These are phyloP conservation scores for Palythoa grandiflora DNA, from an alignment of 92 coral and sea anemone species.

Conservation along the genomic window DNA sequence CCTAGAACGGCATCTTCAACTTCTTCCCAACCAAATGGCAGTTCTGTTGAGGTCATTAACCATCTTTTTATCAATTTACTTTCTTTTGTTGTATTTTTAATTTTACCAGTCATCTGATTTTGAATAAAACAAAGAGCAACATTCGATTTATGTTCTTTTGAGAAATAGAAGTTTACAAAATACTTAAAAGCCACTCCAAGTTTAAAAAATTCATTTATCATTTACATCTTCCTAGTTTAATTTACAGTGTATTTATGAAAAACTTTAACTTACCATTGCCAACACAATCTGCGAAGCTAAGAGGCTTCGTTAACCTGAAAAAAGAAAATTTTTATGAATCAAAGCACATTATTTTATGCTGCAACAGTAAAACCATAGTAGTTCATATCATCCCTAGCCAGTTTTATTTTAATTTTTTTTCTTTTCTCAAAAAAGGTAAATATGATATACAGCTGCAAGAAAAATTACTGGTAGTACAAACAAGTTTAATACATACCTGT, in stretches of 20 bases:
- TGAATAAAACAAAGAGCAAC: too few relatives aligned
- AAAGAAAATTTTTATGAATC: neutral
- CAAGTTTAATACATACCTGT: too few relatives aligned
- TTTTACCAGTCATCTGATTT: too few relatives aligned
- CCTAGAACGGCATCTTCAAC: constrained; percentile 84
- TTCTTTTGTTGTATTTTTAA: neutral
- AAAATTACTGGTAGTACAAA: too few relatives aligned
- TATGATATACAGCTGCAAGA: too few relatives aligned
- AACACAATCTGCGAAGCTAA: constrained; percentile 96
- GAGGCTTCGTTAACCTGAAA: constrained; percentile 89
- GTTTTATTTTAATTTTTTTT: too few relatives aligned
- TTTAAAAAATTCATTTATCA: too few relatives aligned
- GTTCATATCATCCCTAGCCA: too few relatives aligned
- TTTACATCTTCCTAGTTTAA: too few relatives aligned
- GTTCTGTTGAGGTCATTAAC: constrained; percentile 61
- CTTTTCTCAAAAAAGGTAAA: too few relatives aligned
- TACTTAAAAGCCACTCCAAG: neutral
- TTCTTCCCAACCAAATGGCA: constrained; percentile 99
- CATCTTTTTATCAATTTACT: neutral
- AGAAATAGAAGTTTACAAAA: too few relatives aligned
- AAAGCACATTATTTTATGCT: neutral
- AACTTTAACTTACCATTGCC: constrained; percentile 85
- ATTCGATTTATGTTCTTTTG: too few relatives aligned
- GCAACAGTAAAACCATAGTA: neutral
- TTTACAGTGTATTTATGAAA: neutral